Evolutionary conservation across 2,113 vertebrate species (phyloP).

Genomic region (Camelus dromedarius): DNA sequence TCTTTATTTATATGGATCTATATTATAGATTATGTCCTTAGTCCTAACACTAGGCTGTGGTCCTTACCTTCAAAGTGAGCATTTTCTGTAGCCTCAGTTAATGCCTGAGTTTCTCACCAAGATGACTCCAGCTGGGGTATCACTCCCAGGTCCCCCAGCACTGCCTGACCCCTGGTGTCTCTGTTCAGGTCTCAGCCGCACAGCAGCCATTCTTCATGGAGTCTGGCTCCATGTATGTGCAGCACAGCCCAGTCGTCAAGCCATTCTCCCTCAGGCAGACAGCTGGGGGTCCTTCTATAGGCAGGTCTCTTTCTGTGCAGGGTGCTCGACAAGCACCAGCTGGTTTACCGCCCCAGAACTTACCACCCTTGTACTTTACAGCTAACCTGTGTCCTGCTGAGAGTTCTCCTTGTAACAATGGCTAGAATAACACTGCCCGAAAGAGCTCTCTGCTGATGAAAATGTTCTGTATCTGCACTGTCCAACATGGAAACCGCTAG

Average conservation of each 20-base stretch:
- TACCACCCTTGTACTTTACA: neutral
- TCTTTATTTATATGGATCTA: neutral
- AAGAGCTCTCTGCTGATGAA: neutral
- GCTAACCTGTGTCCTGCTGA: neutral
- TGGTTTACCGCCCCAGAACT: neutral
- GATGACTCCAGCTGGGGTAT: neutral
- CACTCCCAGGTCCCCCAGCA: neutral
- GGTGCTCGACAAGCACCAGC: neutral
- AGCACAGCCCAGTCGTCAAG: neutral
- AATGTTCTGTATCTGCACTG: neutral
- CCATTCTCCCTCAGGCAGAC: neutral
- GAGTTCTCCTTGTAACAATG: neutral
- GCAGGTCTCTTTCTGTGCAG: neutral
- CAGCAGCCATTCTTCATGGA: neutral
- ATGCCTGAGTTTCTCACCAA: neutral
- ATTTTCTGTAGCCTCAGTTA: neutral
- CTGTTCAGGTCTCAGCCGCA: neutral
- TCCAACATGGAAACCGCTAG: neutral
- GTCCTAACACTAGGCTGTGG: neutral
- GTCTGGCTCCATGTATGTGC: too few species aligned
- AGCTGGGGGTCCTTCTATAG: neutral
- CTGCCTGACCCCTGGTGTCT: neutral
- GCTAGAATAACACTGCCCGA: neutral
- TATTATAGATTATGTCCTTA: neutral
- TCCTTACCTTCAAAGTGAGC: neutral